Evolutionary conservation across 2,888 invertebrate genomes (phyloP).

Genomic region (Drosophila setosimentum): DNA sequence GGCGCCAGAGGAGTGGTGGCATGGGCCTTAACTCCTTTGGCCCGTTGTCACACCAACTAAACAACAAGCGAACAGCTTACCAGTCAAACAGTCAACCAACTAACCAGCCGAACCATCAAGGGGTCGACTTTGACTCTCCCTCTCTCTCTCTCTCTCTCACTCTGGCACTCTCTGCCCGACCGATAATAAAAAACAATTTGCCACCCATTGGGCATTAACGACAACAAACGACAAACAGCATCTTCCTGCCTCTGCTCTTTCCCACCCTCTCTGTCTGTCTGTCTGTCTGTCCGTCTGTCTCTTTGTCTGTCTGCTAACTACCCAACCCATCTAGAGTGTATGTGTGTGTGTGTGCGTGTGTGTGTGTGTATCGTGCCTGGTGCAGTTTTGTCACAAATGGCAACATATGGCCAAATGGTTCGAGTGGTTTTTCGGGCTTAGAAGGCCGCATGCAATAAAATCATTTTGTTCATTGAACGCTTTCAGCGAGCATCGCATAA

Average conservation of each 20-base stretch:
- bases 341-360: conserved; percentile 5
- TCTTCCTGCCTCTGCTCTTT: conserved; percentile 29
- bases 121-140: conserved; percentile 17
- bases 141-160: conserved; percentile 23
- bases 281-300: conserved; percentile 10
- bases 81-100: conserved; percentile 16
- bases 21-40: conserved; percentile 59
- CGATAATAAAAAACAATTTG: conserved; percentile 84
- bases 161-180: conserved; percentile 26
- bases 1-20: background rate
- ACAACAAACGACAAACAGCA: conserved; percentile 76
- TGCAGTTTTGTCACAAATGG: conserved; percentile 75
- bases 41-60: conserved; percentile 32
- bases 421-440: conserved; percentile 59
- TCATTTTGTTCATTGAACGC: conserved; percentile 82
- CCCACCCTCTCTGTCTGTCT: conserved; percentile 10
- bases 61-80: conserved; percentile 14
- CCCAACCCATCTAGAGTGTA: conserved; percentile 26
- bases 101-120: conserved; percentile 14
- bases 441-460: conserved; percentile 78
- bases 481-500: conserved; percentile 64
- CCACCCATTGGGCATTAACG: conserved; percentile 82
- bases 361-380: conserved; percentile 44
- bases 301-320: conserved; percentile 27
- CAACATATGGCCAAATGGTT: conserved; percentile 82